Evolutionary conservation across 1,140 invertebrate species (phyloP).

Genomic region (Drosophila albomicans): DNA sequence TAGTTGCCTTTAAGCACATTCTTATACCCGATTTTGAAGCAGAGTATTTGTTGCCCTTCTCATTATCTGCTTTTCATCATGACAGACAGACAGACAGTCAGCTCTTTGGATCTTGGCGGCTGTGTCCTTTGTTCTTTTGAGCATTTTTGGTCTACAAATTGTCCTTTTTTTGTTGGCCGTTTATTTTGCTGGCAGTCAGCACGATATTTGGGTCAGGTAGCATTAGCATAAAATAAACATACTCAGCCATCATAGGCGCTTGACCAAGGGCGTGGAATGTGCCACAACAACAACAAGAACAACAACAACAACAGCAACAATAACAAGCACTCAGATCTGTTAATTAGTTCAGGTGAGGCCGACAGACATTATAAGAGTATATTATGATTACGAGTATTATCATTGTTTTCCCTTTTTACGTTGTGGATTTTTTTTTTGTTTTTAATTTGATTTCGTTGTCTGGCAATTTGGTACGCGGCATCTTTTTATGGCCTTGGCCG

Average conservation of each 20-base stretch:
- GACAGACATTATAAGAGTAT: not conserved
- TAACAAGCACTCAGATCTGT: constrained; percentile 11
- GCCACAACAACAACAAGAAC: not conserved
- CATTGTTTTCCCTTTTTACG: not conserved
- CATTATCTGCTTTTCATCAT: constrained; percentile 28
- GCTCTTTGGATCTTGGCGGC: not conserved
- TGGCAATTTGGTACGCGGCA: constrained; percentile 19
- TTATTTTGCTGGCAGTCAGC: not conserved
- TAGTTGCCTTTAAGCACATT: not conserved
- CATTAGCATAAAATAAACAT: constrained; percentile 57
- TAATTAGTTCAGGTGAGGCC: constrained; percentile 42
- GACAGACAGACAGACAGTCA: not conserved
- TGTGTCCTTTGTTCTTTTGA: not conserved
- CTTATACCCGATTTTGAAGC: no score
- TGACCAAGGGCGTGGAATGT: not conserved
- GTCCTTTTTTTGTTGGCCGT: not conserved
- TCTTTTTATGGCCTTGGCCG: constrained; percentile 50
- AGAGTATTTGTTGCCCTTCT: not conserved
- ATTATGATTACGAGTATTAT: constrained; percentile 16
- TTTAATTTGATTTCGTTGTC: constrained; percentile 62
- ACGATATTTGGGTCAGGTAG: constrained; percentile 38
- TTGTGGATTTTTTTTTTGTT: constrained; percentile 34
- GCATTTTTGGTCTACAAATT: constrained; percentile 8
- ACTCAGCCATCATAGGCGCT: not conserved
- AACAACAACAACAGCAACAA: not conserved